Conservation (phyloP, 2,113 vertebrate genomes). For the Pangasianodon hypophthalmus region DNA sequence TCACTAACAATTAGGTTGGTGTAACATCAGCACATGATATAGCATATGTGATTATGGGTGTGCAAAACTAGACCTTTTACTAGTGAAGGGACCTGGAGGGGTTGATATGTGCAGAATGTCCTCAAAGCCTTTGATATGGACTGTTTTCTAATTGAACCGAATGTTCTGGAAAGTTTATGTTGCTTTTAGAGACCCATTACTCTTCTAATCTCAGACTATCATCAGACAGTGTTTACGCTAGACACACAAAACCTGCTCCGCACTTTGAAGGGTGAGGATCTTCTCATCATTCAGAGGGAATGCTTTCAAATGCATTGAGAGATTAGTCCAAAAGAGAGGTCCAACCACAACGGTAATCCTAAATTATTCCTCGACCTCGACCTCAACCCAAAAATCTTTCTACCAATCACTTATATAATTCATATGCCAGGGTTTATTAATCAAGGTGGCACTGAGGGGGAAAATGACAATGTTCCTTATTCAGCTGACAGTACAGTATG, state of each 20-base stretch:
- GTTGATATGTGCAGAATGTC: conserved; percentile 42
- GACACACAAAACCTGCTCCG: conserved; percentile 61
- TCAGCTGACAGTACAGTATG: not conserved
- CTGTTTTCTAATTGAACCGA: conserved; percentile 50
- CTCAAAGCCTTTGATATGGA: conserved; percentile 50
- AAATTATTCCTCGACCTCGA: conserved; percentile 40
- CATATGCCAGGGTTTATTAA: conserved; percentile 1
- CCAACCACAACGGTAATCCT: conserved; percentile 38
- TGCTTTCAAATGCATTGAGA: conserved; percentile 49
- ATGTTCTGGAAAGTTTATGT: conserved; percentile 59
- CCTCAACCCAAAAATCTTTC: conserved; percentile 38
- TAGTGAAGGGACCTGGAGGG: conserved; percentile 17
- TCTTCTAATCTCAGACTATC: conserved; percentile 60
- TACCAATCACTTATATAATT: conserved; percentile 37
- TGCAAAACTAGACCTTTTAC: conserved; percentile 16
- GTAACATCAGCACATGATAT: conserved; percentile 23
- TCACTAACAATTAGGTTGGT: conserved; percentile 35
- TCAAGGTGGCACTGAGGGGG: not conserved
- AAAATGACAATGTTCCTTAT: not conserved
- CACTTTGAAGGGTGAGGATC: conserved; percentile 54
- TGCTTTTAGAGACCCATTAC: conserved; percentile 68
- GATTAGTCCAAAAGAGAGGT: conserved; percentile 42
- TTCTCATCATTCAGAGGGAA: conserved; percentile 58
- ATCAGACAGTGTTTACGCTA: conserved; percentile 66
- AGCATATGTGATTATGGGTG: conserved; percentile 28